These are phyloP conservation scores for Chymomyza procnemis DNA, from an alignment of 2,888 invertebrate genomes.

Conservation along the genomic window DNA sequence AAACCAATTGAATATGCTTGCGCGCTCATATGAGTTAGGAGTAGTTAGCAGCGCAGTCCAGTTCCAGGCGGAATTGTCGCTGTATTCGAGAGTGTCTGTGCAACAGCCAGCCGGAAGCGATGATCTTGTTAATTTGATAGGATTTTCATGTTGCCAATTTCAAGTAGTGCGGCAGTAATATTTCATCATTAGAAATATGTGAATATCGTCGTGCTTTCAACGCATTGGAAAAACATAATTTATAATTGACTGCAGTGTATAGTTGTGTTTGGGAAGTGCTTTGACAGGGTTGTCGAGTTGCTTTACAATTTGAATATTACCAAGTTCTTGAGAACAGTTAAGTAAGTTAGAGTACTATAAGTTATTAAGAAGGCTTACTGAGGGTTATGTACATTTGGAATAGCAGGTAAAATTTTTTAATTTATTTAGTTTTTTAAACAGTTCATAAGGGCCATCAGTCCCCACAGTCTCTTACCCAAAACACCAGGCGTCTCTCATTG, in stretches of 20 bases:
- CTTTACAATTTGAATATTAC: too few species aligned
- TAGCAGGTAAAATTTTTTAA: too few species aligned
- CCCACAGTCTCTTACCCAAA: too few species aligned
- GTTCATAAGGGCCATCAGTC: too few species aligned
- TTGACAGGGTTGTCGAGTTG: neutral
- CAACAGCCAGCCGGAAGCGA: constrained; percentile 66
- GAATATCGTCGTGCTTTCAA: constrained; percentile 54
- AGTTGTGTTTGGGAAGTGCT: neutral
- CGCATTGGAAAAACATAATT: constrained; percentile 63
- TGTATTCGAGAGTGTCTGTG: constrained; percentile 4
- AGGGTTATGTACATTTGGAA: too few species aligned
- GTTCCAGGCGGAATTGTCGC: neutral
- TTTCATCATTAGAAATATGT: constrained; percentile 74
- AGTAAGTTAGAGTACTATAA: too few species aligned
- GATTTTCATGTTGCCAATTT: constrained; percentile 43
- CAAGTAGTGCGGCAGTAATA: constrained; percentile 47
- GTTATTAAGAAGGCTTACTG: too few species aligned
- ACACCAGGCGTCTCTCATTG: too few species aligned
- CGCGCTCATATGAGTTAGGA: constrained; percentile 4
- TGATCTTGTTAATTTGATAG: constrained; percentile 74
- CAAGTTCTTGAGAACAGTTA: too few species aligned
- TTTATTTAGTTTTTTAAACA: too few species aligned
- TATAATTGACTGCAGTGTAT: constrained; percentile 50
- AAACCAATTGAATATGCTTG: constrained; percentile 59
- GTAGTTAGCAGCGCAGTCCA: neutral